phyloP scores from a whole-genome alignment of 2,888 invertebrate genomes.

The Malachius bipustulatus region DNA sequence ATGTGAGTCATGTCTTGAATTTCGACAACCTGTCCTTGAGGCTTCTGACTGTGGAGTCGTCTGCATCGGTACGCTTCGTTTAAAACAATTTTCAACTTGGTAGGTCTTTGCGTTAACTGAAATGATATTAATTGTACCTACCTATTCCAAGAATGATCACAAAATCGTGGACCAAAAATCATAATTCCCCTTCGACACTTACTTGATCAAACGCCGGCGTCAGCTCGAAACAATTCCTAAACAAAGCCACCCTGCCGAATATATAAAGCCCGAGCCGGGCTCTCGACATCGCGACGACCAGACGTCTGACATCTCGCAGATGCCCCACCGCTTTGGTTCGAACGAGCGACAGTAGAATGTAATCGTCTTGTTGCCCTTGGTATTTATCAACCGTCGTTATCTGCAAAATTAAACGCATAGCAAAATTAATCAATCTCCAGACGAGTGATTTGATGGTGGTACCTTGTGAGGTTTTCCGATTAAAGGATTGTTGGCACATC shows the following conservation, averaged over 20 bases:
- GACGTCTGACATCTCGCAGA: slow-evolving; percentile 86
- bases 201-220: slow-evolving; percentile 90
- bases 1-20: slow-evolving; percentile 87
- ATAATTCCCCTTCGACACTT: no score
- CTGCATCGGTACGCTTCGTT: slow-evolving; percentile 69
- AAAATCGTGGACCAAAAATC: not conserved
- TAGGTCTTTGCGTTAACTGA: slow-evolving; percentile 70
- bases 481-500: slow-evolving; percentile 89
- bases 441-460: no score
- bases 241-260: slow-evolving; percentile 84
- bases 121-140: no score
- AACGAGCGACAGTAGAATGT: slow-evolving; percentile 90
- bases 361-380: slow-evolving; percentile 99
- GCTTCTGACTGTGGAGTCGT: slow-evolving; percentile 40
- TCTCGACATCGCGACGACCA: slow-evolving; percentile 96
- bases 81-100: slow-evolving; percentile 66
- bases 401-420: no score
- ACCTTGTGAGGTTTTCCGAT: slow-evolving; percentile 88
- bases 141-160: not conserved
- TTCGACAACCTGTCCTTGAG: slow-evolving; percentile 42
- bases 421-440: no score
- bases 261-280: slow-evolving; percentile 94
- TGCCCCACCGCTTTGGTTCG: slow-evolving; percentile 96
- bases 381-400: slow-evolving; percentile 97
- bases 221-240: slow-evolving; percentile 93